A percentile compares a stretch with the other conserved stretches of the same genome.
Conservation (phyloP, 2,888 invertebrate genomes). For the Cryptophagus acutangulus region DNA sequence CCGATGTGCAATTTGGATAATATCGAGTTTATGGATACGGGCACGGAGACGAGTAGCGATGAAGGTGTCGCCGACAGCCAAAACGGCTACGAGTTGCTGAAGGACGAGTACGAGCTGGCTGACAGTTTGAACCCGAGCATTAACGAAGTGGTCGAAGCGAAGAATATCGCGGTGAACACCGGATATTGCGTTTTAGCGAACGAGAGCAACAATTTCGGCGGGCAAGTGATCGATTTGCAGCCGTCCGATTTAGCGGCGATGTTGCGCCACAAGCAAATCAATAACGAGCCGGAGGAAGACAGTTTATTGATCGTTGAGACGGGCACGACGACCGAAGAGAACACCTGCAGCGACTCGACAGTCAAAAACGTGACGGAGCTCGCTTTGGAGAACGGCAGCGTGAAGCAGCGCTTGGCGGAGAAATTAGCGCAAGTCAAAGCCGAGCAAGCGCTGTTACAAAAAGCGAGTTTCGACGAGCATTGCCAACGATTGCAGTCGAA, state of each 20-base stretch:
- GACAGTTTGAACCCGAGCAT: conserved; percentile 43
- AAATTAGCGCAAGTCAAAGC: conserved; percentile 30
- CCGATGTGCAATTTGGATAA: conserved; percentile 61
- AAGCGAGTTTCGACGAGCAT: conserved; percentile 53
- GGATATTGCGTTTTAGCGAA: conserved; percentile 40
- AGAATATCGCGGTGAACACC: conserved; percentile 33
- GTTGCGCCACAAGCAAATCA: conserved; percentile 37
- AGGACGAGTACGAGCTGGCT: conserved; percentile 49
- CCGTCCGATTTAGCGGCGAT: conserved; percentile 36
- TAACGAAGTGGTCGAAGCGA: conserved; percentile 29
- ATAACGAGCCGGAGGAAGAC: conserved; percentile 54
- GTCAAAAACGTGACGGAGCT: conserved; percentile 44
- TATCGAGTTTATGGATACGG: conserved; percentile 83
- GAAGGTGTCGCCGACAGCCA: conserved; percentile 55
- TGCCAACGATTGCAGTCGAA: conserved; percentile 62
- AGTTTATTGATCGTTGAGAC: conserved; percentile 52
- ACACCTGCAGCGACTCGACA: conserved; percentile 49
- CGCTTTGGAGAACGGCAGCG: conserved; percentile 26
- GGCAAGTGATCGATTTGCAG: conserved; percentile 38
- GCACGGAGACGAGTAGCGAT: conserved; percentile 73
- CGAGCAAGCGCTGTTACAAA: conserved; percentile 22
- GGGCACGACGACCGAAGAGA: conserved; percentile 58
- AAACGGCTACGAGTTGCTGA: conserved; percentile 64
- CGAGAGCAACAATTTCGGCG: conserved; percentile 34
- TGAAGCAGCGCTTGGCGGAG: conserved; percentile 34